A percentile compares a stretch with the other conserved stretches of the same genome.
phyloP scores from a whole-genome alignment of 1,140 invertebrate genomes.

The Drosophila tani region DNA sequence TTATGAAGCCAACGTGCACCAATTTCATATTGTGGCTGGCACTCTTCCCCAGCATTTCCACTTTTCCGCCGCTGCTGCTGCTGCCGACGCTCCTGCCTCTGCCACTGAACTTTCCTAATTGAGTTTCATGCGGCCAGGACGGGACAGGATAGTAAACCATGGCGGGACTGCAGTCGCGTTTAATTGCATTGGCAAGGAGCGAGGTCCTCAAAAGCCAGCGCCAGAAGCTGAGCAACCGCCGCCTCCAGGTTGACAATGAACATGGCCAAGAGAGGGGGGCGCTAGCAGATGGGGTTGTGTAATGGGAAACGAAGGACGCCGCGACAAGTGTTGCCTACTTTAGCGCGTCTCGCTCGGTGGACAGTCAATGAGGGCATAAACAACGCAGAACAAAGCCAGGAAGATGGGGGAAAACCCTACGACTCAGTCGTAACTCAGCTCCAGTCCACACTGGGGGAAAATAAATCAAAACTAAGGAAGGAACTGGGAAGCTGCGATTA shows the following conservation, averaged over 20 bases:
- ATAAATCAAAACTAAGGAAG: background rate
- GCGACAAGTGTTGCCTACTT: slow-evolving; percentile 52
- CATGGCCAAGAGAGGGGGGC: slow-evolving; percentile 1
- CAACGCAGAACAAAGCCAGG: slow-evolving; percentile 15
- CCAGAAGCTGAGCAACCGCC: slow-evolving; percentile 29
- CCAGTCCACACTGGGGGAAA: slow-evolving; percentile 7
- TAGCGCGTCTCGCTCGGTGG: slow-evolving; percentile 10
- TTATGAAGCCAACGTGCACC: slow-evolving; percentile 78
- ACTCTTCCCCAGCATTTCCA: background rate
- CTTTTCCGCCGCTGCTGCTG: background rate
- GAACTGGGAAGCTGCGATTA: background rate
- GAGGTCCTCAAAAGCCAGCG: slow-evolving; percentile 51
- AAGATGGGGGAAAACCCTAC: slow-evolving; percentile 9
- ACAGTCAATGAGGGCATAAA: slow-evolving; percentile 46
- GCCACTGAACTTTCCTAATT: slow-evolving; percentile 69
- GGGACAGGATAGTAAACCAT: slow-evolving; percentile 42
- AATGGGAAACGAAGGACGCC: slow-evolving; percentile 3
- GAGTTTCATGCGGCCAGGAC: slow-evolving; percentile 64
- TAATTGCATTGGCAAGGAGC: slow-evolving; percentile 75
- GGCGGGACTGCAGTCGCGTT: slow-evolving; percentile 58
- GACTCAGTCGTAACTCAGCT: slow-evolving; percentile 12
- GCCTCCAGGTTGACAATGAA: slow-evolving; percentile 42
- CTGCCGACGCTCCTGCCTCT: background rate
- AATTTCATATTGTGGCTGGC: slow-evolving; percentile 69
- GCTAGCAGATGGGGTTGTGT: background rate